A percentile compares a stretch with the other conserved stretches of the same genome.
These are phyloP conservation scores for Cherax quadricarinatus DNA, from an alignment of 1,140 invertebrate genomes.

Conservation along the genomic window DNA sequence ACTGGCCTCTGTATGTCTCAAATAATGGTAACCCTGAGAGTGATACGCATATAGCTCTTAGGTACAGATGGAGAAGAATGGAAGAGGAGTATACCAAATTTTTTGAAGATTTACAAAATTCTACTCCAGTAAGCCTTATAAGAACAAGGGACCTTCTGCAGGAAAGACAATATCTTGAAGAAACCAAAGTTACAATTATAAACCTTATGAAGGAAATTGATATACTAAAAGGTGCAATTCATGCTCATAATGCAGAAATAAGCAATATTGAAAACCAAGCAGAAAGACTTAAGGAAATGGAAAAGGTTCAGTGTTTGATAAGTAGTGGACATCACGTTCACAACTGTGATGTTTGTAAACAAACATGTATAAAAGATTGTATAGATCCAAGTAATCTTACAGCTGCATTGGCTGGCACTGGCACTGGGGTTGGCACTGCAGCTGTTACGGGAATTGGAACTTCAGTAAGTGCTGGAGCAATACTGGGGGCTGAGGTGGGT, in stretches of 20 bases:
- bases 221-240: not conserved
- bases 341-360: slow-evolving; percentile 40
- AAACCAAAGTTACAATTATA: slow-evolving; percentile 17
- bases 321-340: slow-evolving; percentile 42
- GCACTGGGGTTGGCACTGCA: slow-evolving; percentile 4
- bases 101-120: slow-evolving; percentile 20
- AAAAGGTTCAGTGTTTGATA: not conserved
- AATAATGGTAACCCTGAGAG: not conserved
- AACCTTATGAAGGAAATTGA: slow-evolving; percentile 2
- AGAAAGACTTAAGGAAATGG: not conserved
- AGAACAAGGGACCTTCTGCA: not conserved
- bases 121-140: slow-evolving; percentile 40
- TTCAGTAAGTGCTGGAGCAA: slow-evolving; percentile 38
- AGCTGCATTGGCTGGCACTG: not conserved
- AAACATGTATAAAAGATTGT: slow-evolving; percentile 34
- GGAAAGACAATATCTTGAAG: slow-evolving; percentile 39
- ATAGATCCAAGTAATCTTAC: not conserved
- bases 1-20: slow-evolving; percentile 31
- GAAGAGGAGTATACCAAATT: slow-evolving; percentile 35
- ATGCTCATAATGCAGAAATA: slow-evolving; percentile 3
- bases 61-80: slow-evolving; percentile 49
- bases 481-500: slow-evolving; percentile 30
- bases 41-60: not conserved
- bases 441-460: slow-evolving; percentile 20
- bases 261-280: slow-evolving; percentile 38